phyloP scores from a whole-genome alignment of 2,113 vertebrate genomes.

The Melanostigma gelatinosum region DNA sequence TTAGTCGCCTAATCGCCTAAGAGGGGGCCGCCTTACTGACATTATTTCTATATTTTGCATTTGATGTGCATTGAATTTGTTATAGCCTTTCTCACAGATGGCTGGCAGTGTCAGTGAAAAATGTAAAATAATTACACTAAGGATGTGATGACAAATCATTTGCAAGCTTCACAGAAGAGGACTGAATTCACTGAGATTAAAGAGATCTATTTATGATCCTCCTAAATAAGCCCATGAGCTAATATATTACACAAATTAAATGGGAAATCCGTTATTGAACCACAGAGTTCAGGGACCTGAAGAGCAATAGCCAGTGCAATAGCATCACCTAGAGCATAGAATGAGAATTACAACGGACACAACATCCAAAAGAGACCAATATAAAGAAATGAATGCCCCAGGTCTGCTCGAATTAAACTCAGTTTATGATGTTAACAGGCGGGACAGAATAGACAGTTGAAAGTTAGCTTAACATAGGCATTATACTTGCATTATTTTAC shows the following conservation, averaged over 20 bases:
- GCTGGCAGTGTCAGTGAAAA: neutral
- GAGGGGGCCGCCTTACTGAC: neutral
- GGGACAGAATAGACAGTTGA: neutral
- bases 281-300: conserved; percentile 15
- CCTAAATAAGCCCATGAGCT: conserved; percentile 28
- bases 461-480: neutral
- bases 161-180: conserved; percentile 6
- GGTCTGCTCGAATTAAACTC: neutral
- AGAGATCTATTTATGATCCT: conserved; percentile 44
- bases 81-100: neutral
- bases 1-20: neutral
- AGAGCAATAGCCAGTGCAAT: neutral
- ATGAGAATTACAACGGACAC: neutral
- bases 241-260: conserved; percentile 54
- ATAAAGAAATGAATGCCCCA: neutral
- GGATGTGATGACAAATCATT: conserved; percentile 24
- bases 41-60: neutral
- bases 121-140: neutral
- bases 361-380: neutral
- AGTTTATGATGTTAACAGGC: neutral
- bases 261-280: conserved; percentile 47
- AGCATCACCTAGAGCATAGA: conserved; percentile 46
- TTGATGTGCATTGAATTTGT: neutral
- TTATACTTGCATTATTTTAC: neutral
- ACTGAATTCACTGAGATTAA: conserved; percentile 37